Base-by-base conservation (phyloP, 2,797 vertebrate genomes). In the Notamacropus eugenii region DNA sequence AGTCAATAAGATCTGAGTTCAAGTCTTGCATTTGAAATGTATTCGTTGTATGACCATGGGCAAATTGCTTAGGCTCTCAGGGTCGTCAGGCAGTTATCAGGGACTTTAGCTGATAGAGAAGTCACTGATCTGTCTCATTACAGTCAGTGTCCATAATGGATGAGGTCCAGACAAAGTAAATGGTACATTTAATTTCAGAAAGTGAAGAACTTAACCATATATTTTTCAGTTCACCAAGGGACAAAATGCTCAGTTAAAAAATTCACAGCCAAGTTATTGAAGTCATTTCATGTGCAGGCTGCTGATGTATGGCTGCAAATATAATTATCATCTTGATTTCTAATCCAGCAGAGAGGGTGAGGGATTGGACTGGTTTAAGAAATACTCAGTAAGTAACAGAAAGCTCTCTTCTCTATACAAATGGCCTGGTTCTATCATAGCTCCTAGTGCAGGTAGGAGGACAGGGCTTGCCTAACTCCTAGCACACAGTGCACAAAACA, bases 141-240 rank as follows among this genome's bases (percentile, higher is more conserved):
- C 5, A 74, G 67, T 0, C 8, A 27, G 40, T 24, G 10, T 46
- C 22, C 40, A 82, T 46, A 46, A 82, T 46, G 74, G 74, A 82
- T 46, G 22, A 82, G 19, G 19, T 82, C 4, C 22, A 46, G n/a
- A 74, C n/a, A 46, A 46, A 82, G 8, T 74, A 74, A 67, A 74
- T 95, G 93, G 67, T 34, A 0, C 54, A 31, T 55, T 54, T 91
- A 87, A 91, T 94, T 97, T 95, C 46, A 95, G 82, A 95, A 94
- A 31, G 91, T 92, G 9, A 96, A 97, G 74, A 94, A 54, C 67
- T 91, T 93, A 90, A 57, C 93, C 29, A 54, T 90, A 31, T 14
- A 31, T 19, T 92, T 97, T 46, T 46, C 74, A 46, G 40, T 91
- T 96, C 97, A 56, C 28, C 91, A 40, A 34, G 74, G 90, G 92